Conservation (phyloP, 2,888 invertebrate species). For the Stenodera caucasica region DNA sequence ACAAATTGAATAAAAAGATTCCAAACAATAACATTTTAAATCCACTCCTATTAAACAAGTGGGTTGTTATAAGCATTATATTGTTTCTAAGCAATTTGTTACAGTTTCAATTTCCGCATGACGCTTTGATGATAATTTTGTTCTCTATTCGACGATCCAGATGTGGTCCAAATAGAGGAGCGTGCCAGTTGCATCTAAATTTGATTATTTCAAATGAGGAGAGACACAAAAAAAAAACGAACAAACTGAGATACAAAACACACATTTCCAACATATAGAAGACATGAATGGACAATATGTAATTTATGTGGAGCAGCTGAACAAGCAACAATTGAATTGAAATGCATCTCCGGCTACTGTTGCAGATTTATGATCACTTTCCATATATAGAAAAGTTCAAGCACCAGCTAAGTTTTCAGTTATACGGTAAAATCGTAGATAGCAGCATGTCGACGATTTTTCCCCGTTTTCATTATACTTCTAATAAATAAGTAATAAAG, state of each 20-base stretch:
- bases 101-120: slow-evolving; percentile 5
- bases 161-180: not conserved
- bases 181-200: not conserved
- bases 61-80: not conserved
- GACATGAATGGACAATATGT: slow-evolving; percentile 34
- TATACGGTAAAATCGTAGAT: not conserved
- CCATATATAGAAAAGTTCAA: slow-evolving; percentile 28
- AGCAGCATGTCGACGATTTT: not conserved
- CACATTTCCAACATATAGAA: slow-evolving; percentile 3
- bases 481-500: not conserved
- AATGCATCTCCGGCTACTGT: slow-evolving; percentile 24
- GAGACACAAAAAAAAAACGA: not conserved
- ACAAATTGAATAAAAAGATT: not conserved
- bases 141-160: not conserved
- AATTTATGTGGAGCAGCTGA: slow-evolving; percentile 38
- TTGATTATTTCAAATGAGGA: not conserved
- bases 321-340: slow-evolving; percentile 38
- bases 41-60: not conserved
- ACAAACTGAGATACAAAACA: not conserved
- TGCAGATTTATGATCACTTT: slow-evolving; percentile 15
- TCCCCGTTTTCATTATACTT: not conserved
- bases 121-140: not conserved
- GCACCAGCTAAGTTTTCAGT: not conserved
- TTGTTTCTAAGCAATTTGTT: slow-evolving; percentile 6
- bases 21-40: not conserved